Evolutionary conservation across 1,140 invertebrate species (phyloP), one percentile per base, ranked within the genome.

Genomic region (Calliphora vicina): DNA sequence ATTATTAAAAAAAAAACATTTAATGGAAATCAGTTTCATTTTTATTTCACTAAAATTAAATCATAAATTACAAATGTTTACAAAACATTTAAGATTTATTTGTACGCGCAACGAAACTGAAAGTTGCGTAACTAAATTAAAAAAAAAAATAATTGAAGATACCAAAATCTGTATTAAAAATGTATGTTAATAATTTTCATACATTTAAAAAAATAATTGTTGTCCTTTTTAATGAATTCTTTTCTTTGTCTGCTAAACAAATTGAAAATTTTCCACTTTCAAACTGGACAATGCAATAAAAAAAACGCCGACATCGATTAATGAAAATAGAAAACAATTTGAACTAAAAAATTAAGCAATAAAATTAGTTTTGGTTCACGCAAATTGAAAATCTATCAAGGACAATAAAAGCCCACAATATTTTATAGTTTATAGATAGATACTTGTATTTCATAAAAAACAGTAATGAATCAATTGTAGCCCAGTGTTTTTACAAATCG

Each of bases 361-460:
- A 89, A 89, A 89, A 89, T 89, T 89, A 45, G 88, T 85, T 88
- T 83, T 87, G 88, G 88, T 89, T 89, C 88, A 89, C 86, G 87
- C 84, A 85, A 86, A 86, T 89, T 74, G 87, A 89, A 83, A 85
- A 83, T 0, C 61, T 23, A 67, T 67, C 23, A 67, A 67, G 20
- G 61, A 67, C 61, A 67, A 67, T 67, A 67, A 67, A 67, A 23
- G 45, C 45, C 45, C 45, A 50, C 45, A 50, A 50, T 17, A 50
- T 50, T 50, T 50, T 43, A 43, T n/a, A n/a, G n/a, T n/a, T n/a
- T n/a, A n/a, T n/a, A n/a, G n/a, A n/a, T n/a, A n/a, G n/a, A n/a
- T n/a, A n/a, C n/a, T n/a, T n/a, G n/a, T n/a, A n/a, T n/a, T 15
- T 3, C 13, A 50, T 50, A 35, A 35, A 35, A 35, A 1, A 17